Conservation (phyloP, 2,888 invertebrate genomes). For the Galerucella nymphaeae region DNA sequence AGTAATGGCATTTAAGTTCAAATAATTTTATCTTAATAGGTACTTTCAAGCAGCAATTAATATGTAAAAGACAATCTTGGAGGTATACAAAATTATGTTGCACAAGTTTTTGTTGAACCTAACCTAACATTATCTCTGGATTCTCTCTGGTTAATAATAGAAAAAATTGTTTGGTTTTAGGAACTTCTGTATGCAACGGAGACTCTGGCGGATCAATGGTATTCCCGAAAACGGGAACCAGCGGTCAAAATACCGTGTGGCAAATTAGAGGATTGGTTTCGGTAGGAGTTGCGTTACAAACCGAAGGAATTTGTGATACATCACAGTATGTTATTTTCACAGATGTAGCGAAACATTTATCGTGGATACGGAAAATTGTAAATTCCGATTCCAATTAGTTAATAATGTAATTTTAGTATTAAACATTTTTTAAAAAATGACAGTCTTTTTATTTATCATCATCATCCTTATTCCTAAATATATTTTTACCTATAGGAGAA, state of each 20-base stretch:
- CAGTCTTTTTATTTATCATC: background rate
- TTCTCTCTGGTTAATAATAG: too few species aligned
- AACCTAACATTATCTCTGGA: too few species aligned
- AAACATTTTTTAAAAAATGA: background rate
- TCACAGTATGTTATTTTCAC: constrained; percentile 73
- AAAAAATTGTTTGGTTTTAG: constrained; percentile 42
- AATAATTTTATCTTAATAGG: too few species aligned
- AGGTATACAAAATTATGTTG: too few species aligned
- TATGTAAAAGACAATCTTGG: too few species aligned
- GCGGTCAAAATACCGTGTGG: constrained; percentile 54
- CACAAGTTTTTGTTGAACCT: too few species aligned
- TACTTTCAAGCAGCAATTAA: too few species aligned
- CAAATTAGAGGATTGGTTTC: constrained; percentile 69
- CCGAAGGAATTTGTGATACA: constrained; percentile 70
- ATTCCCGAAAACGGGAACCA: constrained; percentile 55
- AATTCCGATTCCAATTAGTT: constrained; percentile 20
- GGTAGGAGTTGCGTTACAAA: constrained; percentile 70
- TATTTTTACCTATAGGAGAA: too few species aligned
- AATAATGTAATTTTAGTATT: background rate
- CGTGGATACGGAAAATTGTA: constrained; percentile 51
- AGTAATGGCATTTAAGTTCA: too few species aligned
- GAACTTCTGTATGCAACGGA: constrained; percentile 68
- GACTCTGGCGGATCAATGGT: constrained; percentile 65
- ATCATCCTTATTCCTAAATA: too few species aligned
- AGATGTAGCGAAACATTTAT: constrained; percentile 68